Percentiles rank a stretch among this genome's conserved stretches.
Conservation (phyloP, 2,888 invertebrate genomes). For the Trichopria drosophilae region DNA sequence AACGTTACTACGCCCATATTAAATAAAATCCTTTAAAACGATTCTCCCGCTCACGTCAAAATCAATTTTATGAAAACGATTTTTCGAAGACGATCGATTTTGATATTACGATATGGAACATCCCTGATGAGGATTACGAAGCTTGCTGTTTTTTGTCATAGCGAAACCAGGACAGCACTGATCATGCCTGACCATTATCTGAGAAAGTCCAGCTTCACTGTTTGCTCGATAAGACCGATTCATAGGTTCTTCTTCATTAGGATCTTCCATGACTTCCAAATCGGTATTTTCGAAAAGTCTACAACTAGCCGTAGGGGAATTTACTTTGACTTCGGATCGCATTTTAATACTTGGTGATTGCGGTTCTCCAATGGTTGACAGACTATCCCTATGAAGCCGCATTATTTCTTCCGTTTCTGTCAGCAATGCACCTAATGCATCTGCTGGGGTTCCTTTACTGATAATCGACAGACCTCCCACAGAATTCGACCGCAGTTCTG, state of each 20-base stretch:
- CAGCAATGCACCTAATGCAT: slow-evolving; percentile 65
- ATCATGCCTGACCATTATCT: slow-evolving; percentile 50
- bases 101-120: too few relatives aligned
- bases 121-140: slow-evolving; percentile 53
- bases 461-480: slow-evolving; percentile 61
- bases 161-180: slow-evolving; percentile 62
- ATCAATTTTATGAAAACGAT: too few relatives aligned
- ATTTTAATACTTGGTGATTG: slow-evolving; percentile 34
- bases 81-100: too few relatives aligned
- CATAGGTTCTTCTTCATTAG: slow-evolving; percentile 15
- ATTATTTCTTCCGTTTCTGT: slow-evolving; percentile 64
- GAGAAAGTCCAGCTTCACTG: too few relatives aligned
- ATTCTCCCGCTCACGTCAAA: too few relatives aligned
- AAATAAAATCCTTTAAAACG: too few relatives aligned
- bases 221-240: too few relatives aligned
- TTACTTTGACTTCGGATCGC: slow-evolving; percentile 40
- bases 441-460: slow-evolving; percentile 60
- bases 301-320: slow-evolving; percentile 28
- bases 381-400: slow-evolving; percentile 62
- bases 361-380: slow-evolving; percentile 48
- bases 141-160: slow-evolving; percentile 52
- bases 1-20: too few relatives aligned
- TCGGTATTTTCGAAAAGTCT: neutral
- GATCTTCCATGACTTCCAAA: neutral
- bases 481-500: slow-evolving; percentile 74